Evolutionary conservation across 2,888 invertebrate genomes (phyloP), one percentile per base, ranked within the genome.

Genomic region (Ophonus ardosiacus): DNA sequence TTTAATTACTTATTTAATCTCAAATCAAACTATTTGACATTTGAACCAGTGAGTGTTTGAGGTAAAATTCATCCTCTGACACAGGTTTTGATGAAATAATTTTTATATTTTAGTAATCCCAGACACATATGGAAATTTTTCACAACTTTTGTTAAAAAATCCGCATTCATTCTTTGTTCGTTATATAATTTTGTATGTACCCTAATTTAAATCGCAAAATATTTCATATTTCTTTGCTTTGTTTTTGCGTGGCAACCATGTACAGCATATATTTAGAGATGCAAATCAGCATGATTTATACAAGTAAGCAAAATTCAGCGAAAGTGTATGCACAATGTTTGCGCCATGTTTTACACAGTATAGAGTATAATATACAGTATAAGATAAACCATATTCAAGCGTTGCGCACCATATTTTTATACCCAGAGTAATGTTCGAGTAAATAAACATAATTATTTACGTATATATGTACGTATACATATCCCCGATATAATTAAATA

Each of bases 271-370:
- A 74, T 74, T 74, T 74, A 74, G 51, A 74, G 74, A 74, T 74
- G 74, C 51, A 74, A 74, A 74, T 74, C 74, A 15, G n/a, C n/a
- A 7, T 74, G 74, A 74, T 74, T 74, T 74, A 74, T 74, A 74
- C 51, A 74, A 74, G 74, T 74, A 74, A 74, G 74, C 74, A 74
- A 74, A 74, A 51, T 74, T 51, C 74, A 74, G 74, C 43, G 43
- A 43, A 43, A 74, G 74, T 74, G 71, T 21, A 68, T 18, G 59
- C 18, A 17, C 8, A 18, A n/a, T 61, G 17, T 17, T 61, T 18
- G 59, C 17, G 18, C 63, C 21, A 10, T 63, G 63, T 21, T 24
- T 51, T 51, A 51, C 43, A 51, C 43, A 31, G 31, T 31, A 31
- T 31, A 31, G 6, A 31, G 31, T 31, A 51, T 51, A 51, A 51